phyloP scores from a whole-genome alignment of 2,113 vertebrate species.

The Mesoclemmys tuberculata region DNA sequence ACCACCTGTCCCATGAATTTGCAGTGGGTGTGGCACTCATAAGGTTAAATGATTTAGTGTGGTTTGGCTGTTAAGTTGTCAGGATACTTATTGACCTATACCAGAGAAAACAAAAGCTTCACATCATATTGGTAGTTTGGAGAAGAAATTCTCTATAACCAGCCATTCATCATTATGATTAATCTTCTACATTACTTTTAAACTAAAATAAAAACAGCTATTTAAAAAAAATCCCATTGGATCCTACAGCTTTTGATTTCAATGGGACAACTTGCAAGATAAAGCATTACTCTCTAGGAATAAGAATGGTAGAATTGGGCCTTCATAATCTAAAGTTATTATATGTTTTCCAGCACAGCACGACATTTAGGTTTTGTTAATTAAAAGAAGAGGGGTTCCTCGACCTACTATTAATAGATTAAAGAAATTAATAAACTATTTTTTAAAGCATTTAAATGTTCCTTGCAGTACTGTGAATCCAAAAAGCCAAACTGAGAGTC shows the following conservation, averaged over 20 bases:
- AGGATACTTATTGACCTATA: not conserved
- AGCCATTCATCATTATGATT: conserved; percentile 1
- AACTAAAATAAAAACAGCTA: not conserved
- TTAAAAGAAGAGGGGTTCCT: not conserved
- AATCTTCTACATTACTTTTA: conserved; percentile 19
- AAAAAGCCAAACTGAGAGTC: not conserved
- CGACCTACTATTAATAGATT: not conserved
- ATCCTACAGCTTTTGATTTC: not conserved
- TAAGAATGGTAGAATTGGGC: not conserved
- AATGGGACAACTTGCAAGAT: not conserved
- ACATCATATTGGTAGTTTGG: not conserved
- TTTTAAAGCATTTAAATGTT: not conserved
- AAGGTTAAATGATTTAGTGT: not conserved
- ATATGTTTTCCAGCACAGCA: not conserved
- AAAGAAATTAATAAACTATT: not conserved
- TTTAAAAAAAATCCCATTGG: not conserved
- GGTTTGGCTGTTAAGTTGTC: not conserved
- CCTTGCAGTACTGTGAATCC: not conserved
- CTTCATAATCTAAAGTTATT: not conserved
- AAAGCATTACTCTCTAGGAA: not conserved
- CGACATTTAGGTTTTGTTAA: not conserved
- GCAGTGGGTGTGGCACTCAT: not conserved
- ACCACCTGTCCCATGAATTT: not conserved
- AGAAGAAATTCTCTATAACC: not conserved
- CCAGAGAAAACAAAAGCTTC: not conserved